A percentile compares a stretch with the other conserved stretches of the same genome.
phyloP scores from a whole-genome alignment of 2,113 vertebrate genomes.

The Rhinopithecus roxellana region DNA sequence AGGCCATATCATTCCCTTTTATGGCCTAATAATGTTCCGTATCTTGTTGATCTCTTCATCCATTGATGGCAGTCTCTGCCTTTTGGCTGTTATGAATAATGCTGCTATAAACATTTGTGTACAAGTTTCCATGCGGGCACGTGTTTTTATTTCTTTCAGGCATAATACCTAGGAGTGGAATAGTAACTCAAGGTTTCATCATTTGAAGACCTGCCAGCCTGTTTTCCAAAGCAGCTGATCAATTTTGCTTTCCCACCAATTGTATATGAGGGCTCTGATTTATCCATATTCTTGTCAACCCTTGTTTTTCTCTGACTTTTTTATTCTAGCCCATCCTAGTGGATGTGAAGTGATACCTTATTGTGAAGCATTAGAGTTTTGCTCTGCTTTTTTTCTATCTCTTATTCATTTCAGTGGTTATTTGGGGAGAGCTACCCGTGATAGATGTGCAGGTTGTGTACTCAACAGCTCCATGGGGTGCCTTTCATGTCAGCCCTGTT shows the following conservation, averaged over 20 bases:
- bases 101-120: no score
- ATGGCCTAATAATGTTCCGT: background rate
- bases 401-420: background rate
- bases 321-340: background rate
- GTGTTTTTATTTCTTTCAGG: background rate
- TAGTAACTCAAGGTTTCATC: background rate
- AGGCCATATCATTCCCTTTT: background rate
- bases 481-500: background rate
- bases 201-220: background rate
- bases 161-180: background rate
- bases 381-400: background rate
- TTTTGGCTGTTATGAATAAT: background rate
- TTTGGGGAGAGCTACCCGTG: rapidly evolving
- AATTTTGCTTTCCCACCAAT: background rate
- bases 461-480: rapidly evolving
- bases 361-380: background rate
- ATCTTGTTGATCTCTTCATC: background rate
- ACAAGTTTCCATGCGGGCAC: background rate
- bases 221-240: background rate
- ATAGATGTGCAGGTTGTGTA: background rate
- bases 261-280: background rate
- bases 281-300: background rate
- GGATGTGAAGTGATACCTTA: background rate
- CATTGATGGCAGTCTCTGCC: background rate
- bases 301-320: background rate